phyloP scores from a whole-genome alignment of 2,888 invertebrate genomes.

The Caenorhabditis sp. region DNA sequence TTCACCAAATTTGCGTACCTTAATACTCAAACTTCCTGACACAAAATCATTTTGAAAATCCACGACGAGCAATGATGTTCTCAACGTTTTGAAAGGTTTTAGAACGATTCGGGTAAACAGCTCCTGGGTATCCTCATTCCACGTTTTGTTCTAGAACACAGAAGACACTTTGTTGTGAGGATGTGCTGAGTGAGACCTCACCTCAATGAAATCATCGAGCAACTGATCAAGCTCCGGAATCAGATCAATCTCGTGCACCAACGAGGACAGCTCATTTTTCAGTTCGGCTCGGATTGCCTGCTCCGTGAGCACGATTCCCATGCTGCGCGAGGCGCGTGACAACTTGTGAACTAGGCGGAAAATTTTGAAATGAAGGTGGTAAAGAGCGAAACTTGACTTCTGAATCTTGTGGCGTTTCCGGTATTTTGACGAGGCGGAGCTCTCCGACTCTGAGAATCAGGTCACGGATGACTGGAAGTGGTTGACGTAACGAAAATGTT shows the following conservation, averaged over 20 bases:
- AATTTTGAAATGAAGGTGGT: constrained; percentile 12
- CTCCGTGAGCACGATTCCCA: constrained; percentile 35
- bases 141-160: constrained; percentile 35
- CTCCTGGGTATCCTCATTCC: constrained; percentile 49
- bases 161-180: no score
- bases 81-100: constrained; percentile 57
- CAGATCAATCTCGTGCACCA: constrained; percentile 43
- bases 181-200: not conserved
- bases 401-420: not conserved
- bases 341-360: constrained; percentile 42
- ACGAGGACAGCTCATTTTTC: constrained; percentile 19
- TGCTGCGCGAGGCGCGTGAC: constrained; percentile 35
- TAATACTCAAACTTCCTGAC: constrained; percentile 92
- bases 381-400: not conserved
- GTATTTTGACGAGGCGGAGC: not conserved
- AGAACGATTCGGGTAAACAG: constrained; percentile 43
- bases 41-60: constrained; percentile 99
- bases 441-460: no score
- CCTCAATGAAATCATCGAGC: constrained; percentile 52
- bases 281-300: constrained; percentile 30
- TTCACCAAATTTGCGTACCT: constrained; percentile 79
- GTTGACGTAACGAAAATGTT: not conserved
- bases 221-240: constrained; percentile 39
- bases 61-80: constrained; percentile 88
- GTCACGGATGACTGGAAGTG: not conserved